A percentile compares a stretch with the other conserved stretches of the same genome.
Evolutionary conservation across 1,140 invertebrate genomes (phyloP).

Genomic region (Arctopsyche grandis): DNA sequence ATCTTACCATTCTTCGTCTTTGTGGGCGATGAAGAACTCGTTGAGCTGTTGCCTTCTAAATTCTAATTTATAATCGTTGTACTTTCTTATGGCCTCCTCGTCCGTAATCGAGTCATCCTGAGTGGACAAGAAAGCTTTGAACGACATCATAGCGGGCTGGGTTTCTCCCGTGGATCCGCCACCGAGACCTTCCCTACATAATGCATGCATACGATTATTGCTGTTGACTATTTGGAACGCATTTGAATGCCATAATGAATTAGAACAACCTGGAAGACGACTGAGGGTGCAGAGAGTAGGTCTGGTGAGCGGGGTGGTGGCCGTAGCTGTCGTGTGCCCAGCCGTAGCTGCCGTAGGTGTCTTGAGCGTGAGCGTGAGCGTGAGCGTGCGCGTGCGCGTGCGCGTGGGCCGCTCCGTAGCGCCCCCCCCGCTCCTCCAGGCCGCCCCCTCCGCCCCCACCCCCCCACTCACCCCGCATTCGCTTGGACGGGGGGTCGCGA

Average conservation of each 20-base stretch:
- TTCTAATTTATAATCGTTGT: conserved; percentile 98
- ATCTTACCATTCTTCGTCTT: conserved; percentile 99
- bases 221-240: conserved; percentile 23
- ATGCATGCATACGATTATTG: too few relatives aligned
- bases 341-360: conserved; percentile 65
- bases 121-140: conserved; percentile 95
- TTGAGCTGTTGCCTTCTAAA: conserved; percentile 96
- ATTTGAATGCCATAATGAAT: neutral
- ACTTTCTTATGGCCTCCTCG: conserved; percentile 96
- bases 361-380: too few relatives aligned
- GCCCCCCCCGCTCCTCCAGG: conserved; percentile 62
- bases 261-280: conserved; percentile 59
- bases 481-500: conserved; percentile 71
- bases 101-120: conserved; percentile 98
- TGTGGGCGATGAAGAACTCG: conserved; percentile 98
- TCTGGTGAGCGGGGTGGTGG: conserved; percentile 64
- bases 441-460: conserved; percentile 76
- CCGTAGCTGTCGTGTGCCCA: conserved; percentile 66
- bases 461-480: conserved; percentile 81
- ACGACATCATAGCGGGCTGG: conserved; percentile 95
- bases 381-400: too few relatives aligned
- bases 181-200: conserved; percentile 63
- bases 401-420: conserved; percentile 65
- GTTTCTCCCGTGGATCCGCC: conserved; percentile 68
- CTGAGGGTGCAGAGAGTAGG: conserved; percentile 63